Percentiles rank a stretch among this genome's conserved stretches.
These are phyloP conservation scores for Thereva unica DNA, from an alignment of 2,888 invertebrate species.

Conservation along the genomic window DNA sequence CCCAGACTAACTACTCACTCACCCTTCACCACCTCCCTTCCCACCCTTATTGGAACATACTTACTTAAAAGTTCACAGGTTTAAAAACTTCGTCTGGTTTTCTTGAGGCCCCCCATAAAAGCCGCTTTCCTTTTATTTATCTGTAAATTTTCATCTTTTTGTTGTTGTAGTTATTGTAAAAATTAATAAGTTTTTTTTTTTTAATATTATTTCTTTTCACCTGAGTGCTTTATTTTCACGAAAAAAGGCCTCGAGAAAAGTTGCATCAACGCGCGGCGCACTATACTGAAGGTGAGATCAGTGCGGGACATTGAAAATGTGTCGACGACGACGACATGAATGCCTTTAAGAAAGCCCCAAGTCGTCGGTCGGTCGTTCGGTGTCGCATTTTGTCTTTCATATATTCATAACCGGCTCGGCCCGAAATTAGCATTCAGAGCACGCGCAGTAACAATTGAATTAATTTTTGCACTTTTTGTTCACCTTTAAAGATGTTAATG, in stretches of 20 bases:
- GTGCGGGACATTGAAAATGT: constrained; percentile 15
- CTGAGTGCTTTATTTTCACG: constrained; percentile 2
- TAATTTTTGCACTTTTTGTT: background rate
- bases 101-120: too few species aligned
- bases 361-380: background rate
- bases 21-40: too few species aligned
- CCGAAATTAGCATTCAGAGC: constrained; percentile 20
- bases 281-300: constrained; percentile 27
- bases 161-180: too few species aligned
- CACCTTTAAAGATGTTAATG: background rate
- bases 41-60: too few species aligned
- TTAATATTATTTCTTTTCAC: too few species aligned
- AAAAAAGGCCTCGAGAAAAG: constrained; percentile 9
- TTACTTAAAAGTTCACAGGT: too few species aligned
- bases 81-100: too few species aligned
- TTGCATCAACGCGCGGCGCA: constrained; percentile 5
- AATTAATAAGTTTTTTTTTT: too few species aligned
- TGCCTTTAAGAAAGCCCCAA: background rate
- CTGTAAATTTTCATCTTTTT: too few species aligned
- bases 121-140: too few species aligned
- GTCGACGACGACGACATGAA: constrained; percentile 3
- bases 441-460: constrained; percentile 18
- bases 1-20: too few species aligned
- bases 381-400: background rate
- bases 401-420: constrained; percentile 18